Percentiles rank a stretch among this genome's conserved stretches.
These are phyloP conservation scores for Rhodeus uyekii DNA, from an alignment of 2,797 vertebrate species.

Conservation along the genomic window DNA sequence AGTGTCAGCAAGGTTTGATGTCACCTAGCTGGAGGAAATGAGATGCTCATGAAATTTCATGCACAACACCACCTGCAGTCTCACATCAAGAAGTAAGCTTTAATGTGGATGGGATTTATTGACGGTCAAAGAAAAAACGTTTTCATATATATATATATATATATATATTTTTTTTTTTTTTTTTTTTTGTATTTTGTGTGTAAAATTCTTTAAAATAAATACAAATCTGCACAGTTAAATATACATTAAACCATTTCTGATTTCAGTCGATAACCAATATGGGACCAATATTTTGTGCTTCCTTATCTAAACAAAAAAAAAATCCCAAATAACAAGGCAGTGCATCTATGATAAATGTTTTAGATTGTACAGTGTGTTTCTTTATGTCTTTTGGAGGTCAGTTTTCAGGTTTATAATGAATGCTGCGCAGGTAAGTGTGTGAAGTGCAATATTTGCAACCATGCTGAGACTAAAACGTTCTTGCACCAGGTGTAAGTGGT, in stretches of 20 bases:
- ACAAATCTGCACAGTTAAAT: background rate
- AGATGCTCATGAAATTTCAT: too few relatives aligned
- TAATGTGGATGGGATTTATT: slow-evolving; percentile 67
- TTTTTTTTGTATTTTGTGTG: too few relatives aligned
- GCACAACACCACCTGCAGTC: slow-evolving; percentile 69
- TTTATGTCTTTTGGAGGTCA: background rate
- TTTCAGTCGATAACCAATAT: background rate
- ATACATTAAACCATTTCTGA: too few relatives aligned
- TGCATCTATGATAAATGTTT: slow-evolving; percentile 54
- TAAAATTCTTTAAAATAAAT: too few relatives aligned
- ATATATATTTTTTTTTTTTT: too few relatives aligned
- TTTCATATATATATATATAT: slow-evolving; percentile 32
- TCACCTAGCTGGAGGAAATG: slow-evolving; percentile 72
- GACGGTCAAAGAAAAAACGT: slow-evolving; percentile 58
- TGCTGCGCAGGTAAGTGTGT: slow-evolving; percentile 32
- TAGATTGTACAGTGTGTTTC: background rate
- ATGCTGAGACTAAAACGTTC: slow-evolving; percentile 16
- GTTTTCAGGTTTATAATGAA: slow-evolving; percentile 6
- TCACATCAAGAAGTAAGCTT: slow-evolving; percentile 70
- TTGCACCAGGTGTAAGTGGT: slow-evolving; percentile 16
- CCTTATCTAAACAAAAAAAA: too few relatives aligned
- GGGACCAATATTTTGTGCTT: background rate
- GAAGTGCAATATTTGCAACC: slow-evolving; percentile 20
- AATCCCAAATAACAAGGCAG: slow-evolving; percentile 79
- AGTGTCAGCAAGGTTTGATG: slow-evolving; percentile 65